Base-by-base conservation (phyloP, 2,888 invertebrate species). In the Tiliacea aurago region DNA sequence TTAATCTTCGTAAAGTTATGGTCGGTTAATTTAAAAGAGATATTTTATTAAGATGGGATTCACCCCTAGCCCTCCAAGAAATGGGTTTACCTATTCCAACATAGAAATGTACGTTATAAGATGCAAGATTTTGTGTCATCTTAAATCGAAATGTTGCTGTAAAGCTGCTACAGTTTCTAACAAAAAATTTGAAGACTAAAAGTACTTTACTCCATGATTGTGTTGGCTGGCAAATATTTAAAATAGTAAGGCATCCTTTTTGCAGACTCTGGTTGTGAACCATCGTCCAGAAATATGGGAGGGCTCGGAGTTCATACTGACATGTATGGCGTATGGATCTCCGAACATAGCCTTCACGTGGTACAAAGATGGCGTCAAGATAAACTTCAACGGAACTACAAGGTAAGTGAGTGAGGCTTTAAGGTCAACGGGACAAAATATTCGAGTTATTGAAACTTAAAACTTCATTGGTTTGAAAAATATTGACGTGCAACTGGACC, bases 361-460 rank as follows among this genome's bases (percentile, higher is more conserved):
- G 98, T 98, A 97, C 95, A 98, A 98, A 93, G 98, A 98, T 89
- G 98, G 98, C 11, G 96, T 97, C 83, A 96, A 97, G 84, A 97
- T 98, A 78, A 98, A 98, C 93, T 97, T 97, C 86, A 97, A 98
- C 79, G 97, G 97, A 84, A 97, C 98, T n/a, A 97, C 97, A 63
- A 97, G 98, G 98, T 95, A 94, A 95, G 82, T 71, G 6, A 61
- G 9, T 43, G 15, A 6, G 1, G 4, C 43, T 33, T 62, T 7
- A 11, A 11, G 6, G 15, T 15, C 23, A 23, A 53, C 15, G 7
- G 23, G 3, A 13, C 11, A n/a, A n/a, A 4, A 53, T 28, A 15
- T 55, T 28, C 1, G 28, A 28, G 7, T 15, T 55, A 15, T 23
- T 28, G 6, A 55, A 55, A 55, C 23, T 20, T 49, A 0, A 49